These are phyloP conservation scores for Cryptoprocta ferox DNA, from an alignment of 2,797 vertebrate genomes.

Conservation along the genomic window DNA sequence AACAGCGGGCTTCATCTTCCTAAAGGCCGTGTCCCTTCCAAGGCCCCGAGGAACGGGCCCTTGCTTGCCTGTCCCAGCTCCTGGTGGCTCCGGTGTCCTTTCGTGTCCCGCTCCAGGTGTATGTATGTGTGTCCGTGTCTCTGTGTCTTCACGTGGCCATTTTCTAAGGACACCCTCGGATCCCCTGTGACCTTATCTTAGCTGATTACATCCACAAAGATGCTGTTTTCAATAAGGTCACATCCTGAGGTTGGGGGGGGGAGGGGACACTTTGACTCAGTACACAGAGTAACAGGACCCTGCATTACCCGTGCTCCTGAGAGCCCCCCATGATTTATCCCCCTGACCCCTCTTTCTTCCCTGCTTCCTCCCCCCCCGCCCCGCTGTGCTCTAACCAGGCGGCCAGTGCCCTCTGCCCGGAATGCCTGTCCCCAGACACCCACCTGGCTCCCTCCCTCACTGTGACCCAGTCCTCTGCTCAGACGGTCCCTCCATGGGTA, in stretches of 20 bases:
- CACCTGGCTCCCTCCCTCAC: neutral
- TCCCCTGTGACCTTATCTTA: neutral
- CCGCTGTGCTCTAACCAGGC: no score
- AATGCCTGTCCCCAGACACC: neutral
- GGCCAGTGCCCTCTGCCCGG: neutral
- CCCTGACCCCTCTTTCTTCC: neutral
- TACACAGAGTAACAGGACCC: neutral
- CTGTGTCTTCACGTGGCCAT: neutral
- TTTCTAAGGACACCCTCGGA: neutral
- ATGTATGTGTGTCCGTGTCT: neutral
- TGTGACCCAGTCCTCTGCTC: neutral
- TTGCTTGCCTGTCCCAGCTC: neutral
- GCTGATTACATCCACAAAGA: neutral
- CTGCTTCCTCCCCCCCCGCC: no score
- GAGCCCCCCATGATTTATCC: accelerated
- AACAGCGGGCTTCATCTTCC: neutral
- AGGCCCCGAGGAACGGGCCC: neutral
- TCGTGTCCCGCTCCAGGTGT: accelerated
- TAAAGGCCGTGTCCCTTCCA: accelerated
- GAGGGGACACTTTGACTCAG: neutral
- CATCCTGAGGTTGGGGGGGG: neutral
- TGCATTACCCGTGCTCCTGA: accelerated
- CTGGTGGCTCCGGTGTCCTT: neutral
- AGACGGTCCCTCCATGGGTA: accelerated
- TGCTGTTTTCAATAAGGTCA: neutral